phyloP scores from a whole-genome alignment of 2,113 vertebrate genomes.

The Cercopithecus mona region DNA sequence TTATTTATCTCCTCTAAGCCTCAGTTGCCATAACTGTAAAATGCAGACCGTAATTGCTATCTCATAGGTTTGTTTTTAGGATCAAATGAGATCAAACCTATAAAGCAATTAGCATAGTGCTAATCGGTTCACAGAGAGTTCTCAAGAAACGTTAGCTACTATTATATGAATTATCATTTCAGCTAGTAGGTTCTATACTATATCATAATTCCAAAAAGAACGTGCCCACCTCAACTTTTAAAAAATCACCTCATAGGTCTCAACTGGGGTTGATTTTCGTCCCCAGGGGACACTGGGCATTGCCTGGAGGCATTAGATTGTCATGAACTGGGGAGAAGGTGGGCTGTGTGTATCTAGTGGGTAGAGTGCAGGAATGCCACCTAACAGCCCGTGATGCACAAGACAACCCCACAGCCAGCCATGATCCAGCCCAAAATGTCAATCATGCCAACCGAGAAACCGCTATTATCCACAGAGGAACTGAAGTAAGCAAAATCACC shows the following conservation, averaged over 20 bases:
- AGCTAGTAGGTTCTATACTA: not conserved
- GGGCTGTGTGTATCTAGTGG: not conserved
- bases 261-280: not conserved
- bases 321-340: not conserved
- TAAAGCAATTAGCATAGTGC: not conserved
- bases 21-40: constrained; percentile 38
- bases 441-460: not conserved
- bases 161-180: constrained; percentile 36
- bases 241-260: not conserved
- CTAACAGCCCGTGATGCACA: not conserved
- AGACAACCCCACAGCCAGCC: not conserved
- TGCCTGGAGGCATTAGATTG: not conserved
- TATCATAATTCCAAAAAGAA: not conserved
- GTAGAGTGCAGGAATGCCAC: not conserved
- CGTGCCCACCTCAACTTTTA: not conserved
- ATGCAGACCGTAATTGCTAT: not conserved
- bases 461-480: not conserved
- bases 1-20: not conserved
- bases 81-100: constrained; percentile 39
- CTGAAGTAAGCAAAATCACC: not conserved
- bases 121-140: constrained; percentile 37
- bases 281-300: not conserved
- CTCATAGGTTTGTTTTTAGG: not conserved
- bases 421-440: not conserved
- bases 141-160: not conserved